A percentile compares a stretch with the other conserved stretches of the same genome.
phyloP scores from a whole-genome alignment of 2,797 vertebrate species.

The Anabas testudineus region DNA sequence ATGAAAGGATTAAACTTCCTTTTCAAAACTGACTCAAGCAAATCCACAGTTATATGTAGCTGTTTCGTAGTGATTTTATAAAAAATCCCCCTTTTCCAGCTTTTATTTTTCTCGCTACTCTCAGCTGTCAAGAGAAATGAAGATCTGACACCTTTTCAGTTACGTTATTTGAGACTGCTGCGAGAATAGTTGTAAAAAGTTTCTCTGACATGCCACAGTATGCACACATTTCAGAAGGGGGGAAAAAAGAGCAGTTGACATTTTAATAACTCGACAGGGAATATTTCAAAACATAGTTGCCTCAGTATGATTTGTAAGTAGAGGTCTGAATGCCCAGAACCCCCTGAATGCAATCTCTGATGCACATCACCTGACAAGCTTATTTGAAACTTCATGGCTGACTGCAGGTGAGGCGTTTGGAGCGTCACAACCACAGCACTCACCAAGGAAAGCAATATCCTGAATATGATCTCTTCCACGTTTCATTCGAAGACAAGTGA shows the following conservation, averaged over 20 bases:
- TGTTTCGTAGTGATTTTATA: neutral
- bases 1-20: neutral
- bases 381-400: conserved; percentile 27
- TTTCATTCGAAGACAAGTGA: conserved; percentile 9
- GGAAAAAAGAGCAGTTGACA: conserved; percentile 9
- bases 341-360: conserved; percentile 12
- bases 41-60: neutral
- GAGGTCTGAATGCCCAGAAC: conserved; percentile 12
- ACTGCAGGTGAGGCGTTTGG: conserved; percentile 38
- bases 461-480: conserved; percentile 19
- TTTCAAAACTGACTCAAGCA: neutral
- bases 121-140: conserved; percentile 11
- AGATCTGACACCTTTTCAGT: neutral
- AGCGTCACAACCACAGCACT: conserved; percentile 15
- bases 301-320: conserved; percentile 9
- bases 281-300: conserved; percentile 21
- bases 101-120: neutral
- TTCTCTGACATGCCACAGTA: neutral
- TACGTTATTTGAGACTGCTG: neutral
- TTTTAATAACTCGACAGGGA: conserved; percentile 8
- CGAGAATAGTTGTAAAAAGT: conserved; percentile 5
- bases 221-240: neutral
- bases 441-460: conserved; percentile 52
- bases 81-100: too few species aligned
- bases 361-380: conserved; percentile 25